Percentiles rank a stretch among this genome's conserved stretches.
Evolutionary conservation across 2,113 vertebrate species (phyloP).

Genomic region (Dryoscopus gambensis): DNA sequence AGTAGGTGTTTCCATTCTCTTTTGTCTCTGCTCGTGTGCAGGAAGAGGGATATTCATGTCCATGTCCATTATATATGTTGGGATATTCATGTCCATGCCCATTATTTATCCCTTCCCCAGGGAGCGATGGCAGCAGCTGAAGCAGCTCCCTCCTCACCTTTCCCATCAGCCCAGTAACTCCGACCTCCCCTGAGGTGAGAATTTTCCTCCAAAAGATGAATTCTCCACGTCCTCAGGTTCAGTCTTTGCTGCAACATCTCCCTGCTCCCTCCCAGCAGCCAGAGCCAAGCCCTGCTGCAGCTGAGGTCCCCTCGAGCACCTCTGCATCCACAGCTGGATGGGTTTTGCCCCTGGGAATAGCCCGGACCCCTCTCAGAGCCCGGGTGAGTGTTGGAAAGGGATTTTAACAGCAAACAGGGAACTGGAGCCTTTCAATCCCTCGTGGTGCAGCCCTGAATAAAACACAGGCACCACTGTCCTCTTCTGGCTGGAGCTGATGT

Average conservation of each 20-base stretch:
- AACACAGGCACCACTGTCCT: not conserved
- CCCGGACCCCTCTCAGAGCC: rapidly evolving
- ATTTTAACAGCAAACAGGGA: not conserved
- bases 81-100: no score
- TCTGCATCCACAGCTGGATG: rapidly evolving
- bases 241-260: rapidly evolving
- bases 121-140: not conserved
- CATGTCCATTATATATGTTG: not conserved
- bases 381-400: rapidly evolving
- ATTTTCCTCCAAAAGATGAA: not conserved
- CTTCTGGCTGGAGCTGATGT: not conserved
- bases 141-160: not conserved
- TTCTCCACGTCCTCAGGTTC: not conserved
- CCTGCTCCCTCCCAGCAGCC: not conserved
- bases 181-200: not conserved
- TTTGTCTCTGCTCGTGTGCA: rapidly evolving
- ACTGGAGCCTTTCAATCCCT: not conserved
- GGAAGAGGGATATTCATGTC: not conserved
- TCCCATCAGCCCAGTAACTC: not conserved
- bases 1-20: not conserved
- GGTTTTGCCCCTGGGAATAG: rapidly evolving
- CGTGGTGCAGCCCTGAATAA: not conserved
- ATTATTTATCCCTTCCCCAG: not conserved
- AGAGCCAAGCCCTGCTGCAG: not conserved
- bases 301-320: rapidly evolving